Base-by-base conservation (phyloP, 2,797 vertebrate genomes). In the Argyrosomus regius region DNA sequence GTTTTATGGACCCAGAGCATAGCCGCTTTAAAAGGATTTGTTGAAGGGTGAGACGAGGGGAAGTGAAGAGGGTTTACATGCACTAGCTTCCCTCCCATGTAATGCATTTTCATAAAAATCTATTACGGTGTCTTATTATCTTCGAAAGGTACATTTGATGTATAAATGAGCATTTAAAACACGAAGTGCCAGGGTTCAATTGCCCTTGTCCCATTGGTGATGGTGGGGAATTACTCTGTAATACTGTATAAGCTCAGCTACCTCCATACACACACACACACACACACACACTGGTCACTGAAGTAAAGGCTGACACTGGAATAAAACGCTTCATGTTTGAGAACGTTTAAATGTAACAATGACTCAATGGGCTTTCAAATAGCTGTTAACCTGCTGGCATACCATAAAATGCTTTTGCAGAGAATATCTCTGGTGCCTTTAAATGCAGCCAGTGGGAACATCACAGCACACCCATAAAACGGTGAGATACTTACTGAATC, bases 111-210 rank as follows among this genome's bases (percentile, higher is more conserved):
- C 88, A 90, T 92, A 88, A 89, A 89, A 92, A 87, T 86, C 86
- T 89, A 92, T 93, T 89, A 93, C 74, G 72, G 88, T 35, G 73
- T 68, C 81, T 81, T 90, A 92, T 92, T 92, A 93, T 90, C 77
- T 90, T 87, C 82, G n/a, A 83, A 79, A 88, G 77, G 85, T 90
- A 89, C 85, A 92, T 93, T 88, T 89, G 87, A 92, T 87, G 88
- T 86, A 91, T 89, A 92, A 90, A 91, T 88, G 89, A 91, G 66
- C 86, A 86, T 94, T 94, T 92, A 93, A 92, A 93, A 91, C 82
- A 90, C 83, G 63, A 89, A 89, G 77, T 84, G 78, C 84, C 77
- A 71, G 83, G 73, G 87, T 91, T 93, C 91, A 93, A 93, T 92
- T 88, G 81, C 70, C 91, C 90, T 86, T 92, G 81, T 94, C 90